Conservation (phyloP, 2,888 invertebrate species). For the Monopis laevigella region DNA sequence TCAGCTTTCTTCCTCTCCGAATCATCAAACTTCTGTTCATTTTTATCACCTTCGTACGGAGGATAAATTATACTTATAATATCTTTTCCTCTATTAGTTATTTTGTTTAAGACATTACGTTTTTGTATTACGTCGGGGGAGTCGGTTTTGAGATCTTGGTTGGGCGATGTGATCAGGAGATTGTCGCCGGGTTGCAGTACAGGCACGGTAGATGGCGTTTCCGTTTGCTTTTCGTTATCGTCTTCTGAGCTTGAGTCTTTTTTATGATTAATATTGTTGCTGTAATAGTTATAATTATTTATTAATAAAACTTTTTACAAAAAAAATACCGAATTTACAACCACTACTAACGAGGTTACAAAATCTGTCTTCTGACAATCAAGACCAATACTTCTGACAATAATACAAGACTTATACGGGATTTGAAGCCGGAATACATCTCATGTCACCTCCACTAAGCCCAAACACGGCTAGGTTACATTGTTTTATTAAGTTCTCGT, state of each 20-base stretch:
- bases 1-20: constrained; percentile 55
- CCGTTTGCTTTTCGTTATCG: constrained; percentile 25
- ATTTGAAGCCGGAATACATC: too few species aligned
- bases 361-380: too few species aligned
- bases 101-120: constrained; percentile 51
- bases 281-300: background rate
- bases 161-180: constrained; percentile 55
- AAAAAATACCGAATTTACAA: too few species aligned
- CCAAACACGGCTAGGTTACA: too few species aligned
- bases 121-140: constrained; percentile 39
- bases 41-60: constrained; percentile 46
- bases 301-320: too few species aligned
- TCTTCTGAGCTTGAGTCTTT: constrained; percentile 22
- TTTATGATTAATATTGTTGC: constrained; percentile 9
- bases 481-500: too few species aligned
- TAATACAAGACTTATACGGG: too few species aligned
- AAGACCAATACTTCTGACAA: too few species aligned
- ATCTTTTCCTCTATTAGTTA: constrained; percentile 52
- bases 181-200: constrained; percentile 73
- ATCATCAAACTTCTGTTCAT: constrained; percentile 52
- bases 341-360: too few species aligned
- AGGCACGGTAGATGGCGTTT: constrained; percentile 44
- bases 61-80: constrained; percentile 57
- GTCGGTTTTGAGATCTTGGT: constrained; percentile 28
- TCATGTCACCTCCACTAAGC: too few species aligned